Evolutionary conservation across 2,113 vertebrate species (phyloP).

Genomic region (Porphyrio hochstetteri): DNA sequence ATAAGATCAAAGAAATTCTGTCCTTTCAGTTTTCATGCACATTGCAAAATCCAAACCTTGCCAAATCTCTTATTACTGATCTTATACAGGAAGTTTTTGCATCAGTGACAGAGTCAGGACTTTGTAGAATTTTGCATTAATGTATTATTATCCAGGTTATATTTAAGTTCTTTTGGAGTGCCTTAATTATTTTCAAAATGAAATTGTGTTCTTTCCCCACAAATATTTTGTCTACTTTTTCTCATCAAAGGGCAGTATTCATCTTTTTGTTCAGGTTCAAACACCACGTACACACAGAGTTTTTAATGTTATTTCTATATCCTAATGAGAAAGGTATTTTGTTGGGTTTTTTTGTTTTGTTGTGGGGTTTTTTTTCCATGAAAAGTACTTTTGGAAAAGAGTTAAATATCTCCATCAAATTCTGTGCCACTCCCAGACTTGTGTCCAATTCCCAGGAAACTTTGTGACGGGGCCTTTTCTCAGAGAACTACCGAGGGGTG

Average conservation of each 20-base stretch:
- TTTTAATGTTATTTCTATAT: not conserved
- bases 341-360: too few relatives aligned
- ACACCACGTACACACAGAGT: not conserved
- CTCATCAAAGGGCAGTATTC: not conserved
- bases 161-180: not conserved
- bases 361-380: rapidly evolving
- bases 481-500: not conserved
- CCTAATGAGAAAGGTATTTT: not conserved
- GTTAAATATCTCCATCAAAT: not conserved
- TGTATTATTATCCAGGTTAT: not conserved
- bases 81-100: not conserved
- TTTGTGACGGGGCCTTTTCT: not conserved
- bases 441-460: not conserved
- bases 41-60: not conserved
- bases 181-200: not conserved
- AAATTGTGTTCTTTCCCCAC: not conserved
- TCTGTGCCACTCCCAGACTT: not conserved
- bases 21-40: not conserved
- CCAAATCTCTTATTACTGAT: not conserved
- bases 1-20: not conserved
- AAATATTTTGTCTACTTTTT: not conserved
- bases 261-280: not conserved
- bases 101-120: constrained; percentile 69
- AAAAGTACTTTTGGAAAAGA: not conserved
- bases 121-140: constrained; percentile 63